Evolutionary conservation across 2,888 invertebrate species (phyloP), one percentile per base, ranked within the genome.

Genomic region (Lochmaea capreae): DNA sequence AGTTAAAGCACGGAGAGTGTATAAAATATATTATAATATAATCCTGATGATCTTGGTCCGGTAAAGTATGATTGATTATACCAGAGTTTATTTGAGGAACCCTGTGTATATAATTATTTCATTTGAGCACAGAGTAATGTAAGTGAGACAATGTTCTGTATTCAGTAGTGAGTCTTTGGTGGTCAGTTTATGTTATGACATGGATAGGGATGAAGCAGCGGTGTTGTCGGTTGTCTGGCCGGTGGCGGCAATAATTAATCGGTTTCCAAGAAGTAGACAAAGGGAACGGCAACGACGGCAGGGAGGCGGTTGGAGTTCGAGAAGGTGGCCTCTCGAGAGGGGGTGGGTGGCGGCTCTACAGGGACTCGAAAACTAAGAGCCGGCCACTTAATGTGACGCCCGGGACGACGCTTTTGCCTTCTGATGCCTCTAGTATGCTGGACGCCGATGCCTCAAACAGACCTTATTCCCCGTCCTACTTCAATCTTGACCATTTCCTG

Each of bases 351-450:
- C 71, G 79, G 78, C 84, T 83, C 85, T 83, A 82, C 83, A 84
- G 86, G 85, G 86, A 86, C 81, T 83, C 81, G 85, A 86, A 87
- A 87, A 87, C 87, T 87, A 87, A 87, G 86, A 87, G 86, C 85
- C 84, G 85, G 86, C 87, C 87, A 86, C 87, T 86, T 87, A 87
- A 87, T 87, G 87, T 87, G 87, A 86, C 87, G 86, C 86, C 83
- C 85, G 87, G 87, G 87, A 87, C 85, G 78, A 77, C 72, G 74
- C 72, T 74, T 76, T 73, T 76, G 77, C 77, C 74, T 74, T 74
- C 74, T 74, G 72, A 65, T 74, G 77, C 73, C 26, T 12, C 33
- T 33, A 59, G 33, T 59, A 59, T 26, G 14, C 62, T 62, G 62
- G 62, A 62, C 62, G 39, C 71, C 72, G 65, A 74, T 76, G 77